phyloP scores from a whole-genome alignment of 2,888 invertebrate genomes.

The Coelinius sp. region DNA sequence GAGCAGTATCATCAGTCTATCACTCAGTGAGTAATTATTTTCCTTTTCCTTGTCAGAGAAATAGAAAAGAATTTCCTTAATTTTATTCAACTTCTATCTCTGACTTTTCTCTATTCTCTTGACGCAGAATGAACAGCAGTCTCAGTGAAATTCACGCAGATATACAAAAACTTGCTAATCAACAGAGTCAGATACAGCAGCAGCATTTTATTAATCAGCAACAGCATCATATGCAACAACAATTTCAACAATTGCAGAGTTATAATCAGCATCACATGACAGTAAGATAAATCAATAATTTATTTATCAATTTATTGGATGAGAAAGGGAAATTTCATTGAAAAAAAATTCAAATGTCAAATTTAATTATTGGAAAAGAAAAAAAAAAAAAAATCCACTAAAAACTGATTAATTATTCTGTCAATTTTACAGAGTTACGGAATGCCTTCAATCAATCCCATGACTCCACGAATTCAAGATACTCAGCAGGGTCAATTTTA shows the following conservation, averaged over 20 bases:
- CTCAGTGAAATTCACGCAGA: constrained; percentile 95
- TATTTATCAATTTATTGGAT: too few relatives aligned
- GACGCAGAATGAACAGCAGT: constrained; percentile 88
- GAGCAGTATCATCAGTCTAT: constrained; percentile 87
- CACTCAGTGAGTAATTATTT: constrained; percentile 78
- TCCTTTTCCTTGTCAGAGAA: constrained; percentile 26
- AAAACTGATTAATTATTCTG: neutral
- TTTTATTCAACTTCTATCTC: neutral
- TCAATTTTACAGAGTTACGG: constrained; percentile 56
- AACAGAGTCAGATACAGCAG: constrained; percentile 83
- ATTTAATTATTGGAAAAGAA: neutral
- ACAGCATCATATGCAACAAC: constrained; percentile 74
- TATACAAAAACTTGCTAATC: constrained; percentile 89
- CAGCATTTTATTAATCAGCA: constrained; percentile 75
- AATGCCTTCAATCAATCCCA: constrained; percentile 60
- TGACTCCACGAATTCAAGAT: constrained; percentile 61
- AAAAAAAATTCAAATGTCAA: neutral
- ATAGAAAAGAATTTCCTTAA: neutral
- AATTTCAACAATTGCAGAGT: constrained; percentile 74
- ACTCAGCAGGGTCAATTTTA: constrained; percentile 79
- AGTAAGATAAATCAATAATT: constrained; percentile 47
- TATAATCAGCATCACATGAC: constrained; percentile 67
- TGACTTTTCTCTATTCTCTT: neutral
- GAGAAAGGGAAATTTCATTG: too few relatives aligned
- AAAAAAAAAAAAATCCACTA: neutral